Evolutionary conservation across 2,113 vertebrate species (phyloP).

Genomic region (Phyllopteryx taeniolatus): DNA sequence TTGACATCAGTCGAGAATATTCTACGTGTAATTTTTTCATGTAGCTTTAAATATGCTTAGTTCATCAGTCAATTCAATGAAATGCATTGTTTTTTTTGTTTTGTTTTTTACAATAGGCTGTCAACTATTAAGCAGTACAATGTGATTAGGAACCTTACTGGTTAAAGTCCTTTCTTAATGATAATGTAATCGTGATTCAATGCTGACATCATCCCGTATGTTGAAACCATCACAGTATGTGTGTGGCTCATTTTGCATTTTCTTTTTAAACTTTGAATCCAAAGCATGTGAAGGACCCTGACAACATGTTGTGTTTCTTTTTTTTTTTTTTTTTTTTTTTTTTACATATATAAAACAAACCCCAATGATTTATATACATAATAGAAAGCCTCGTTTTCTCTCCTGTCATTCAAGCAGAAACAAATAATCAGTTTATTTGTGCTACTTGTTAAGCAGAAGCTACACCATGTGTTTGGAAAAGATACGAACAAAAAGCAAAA

Average conservation of each 20-base stretch:
- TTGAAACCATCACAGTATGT: slow-evolving; percentile 11
- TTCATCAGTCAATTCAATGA: slow-evolving; percentile 37
- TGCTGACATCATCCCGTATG: slow-evolving; percentile 29
- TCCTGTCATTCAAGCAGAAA: slow-evolving; percentile 54
- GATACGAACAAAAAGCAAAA: slow-evolving; percentile 52
- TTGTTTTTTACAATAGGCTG: slow-evolving; percentile 33
- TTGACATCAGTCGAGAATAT: slow-evolving; percentile 37
- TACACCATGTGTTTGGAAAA: slow-evolving; percentile 56
- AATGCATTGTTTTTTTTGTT: not conserved
- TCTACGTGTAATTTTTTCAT: slow-evolving; percentile 21
- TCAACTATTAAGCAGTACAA: slow-evolving; percentile 38
- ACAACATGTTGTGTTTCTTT: slow-evolving; percentile 27
- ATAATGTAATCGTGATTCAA: slow-evolving; percentile 16
- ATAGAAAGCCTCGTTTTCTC: slow-evolving; percentile 24
- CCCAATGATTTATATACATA: slow-evolving; percentile 50
- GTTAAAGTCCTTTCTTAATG: slow-evolving; percentile 21
- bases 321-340: not conserved
- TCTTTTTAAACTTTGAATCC: slow-evolving; percentile 23
- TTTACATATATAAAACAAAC: slow-evolving; percentile 36
- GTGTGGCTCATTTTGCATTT: slow-evolving; percentile 25
- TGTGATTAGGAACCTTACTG: slow-evolving; percentile 27
- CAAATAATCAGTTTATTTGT: slow-evolving; percentile 55
- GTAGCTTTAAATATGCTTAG: slow-evolving; percentile 31
- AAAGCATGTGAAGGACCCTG: slow-evolving; percentile 43
- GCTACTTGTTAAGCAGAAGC: slow-evolving; percentile 57